Conservation (phyloP, 2,888 invertebrate genomes). For the Acanthoscelides obtectus region DNA sequence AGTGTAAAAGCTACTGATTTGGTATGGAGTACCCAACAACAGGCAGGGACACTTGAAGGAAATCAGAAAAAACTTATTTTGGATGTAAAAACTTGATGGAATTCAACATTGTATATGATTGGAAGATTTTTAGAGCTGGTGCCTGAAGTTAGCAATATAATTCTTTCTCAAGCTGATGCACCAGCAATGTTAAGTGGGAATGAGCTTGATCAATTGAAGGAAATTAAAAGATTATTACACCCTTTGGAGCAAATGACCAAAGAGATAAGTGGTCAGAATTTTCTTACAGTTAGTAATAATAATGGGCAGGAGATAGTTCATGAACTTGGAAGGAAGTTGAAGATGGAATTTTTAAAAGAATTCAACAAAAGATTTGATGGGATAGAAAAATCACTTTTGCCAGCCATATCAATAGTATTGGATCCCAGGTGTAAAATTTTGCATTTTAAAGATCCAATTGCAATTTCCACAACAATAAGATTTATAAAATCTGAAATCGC, state of each 20-base stretch:
- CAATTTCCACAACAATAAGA: neutral
- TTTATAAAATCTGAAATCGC: constrained; percentile 1
- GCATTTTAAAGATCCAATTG: constrained; percentile 2
- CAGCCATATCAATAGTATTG: neutral
- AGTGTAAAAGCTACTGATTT: constrained; percentile 1
- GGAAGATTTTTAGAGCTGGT: constrained; percentile 1
- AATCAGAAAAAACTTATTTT: neutral
- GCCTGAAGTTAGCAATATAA: too few species aligned
- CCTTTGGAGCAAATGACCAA: constrained; percentile 1
- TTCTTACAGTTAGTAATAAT: neutral
- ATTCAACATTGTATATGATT: constrained; percentile 6
- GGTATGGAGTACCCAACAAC: neutral
- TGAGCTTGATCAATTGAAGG: neutral
- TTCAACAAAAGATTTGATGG: neutral
- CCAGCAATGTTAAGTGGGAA: too few species aligned
- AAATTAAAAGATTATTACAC: neutral
- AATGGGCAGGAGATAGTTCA: too few species aligned
- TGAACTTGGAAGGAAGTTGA: too few species aligned
- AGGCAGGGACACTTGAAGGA: neutral
- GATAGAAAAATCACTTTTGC: neutral
- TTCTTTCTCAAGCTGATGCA: too few species aligned
- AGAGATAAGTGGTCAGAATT: neutral
- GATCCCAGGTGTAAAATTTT: neutral
- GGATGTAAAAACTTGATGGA: constrained; percentile 5
- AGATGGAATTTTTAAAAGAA: neutral